Evolutionary conservation across 2,113 vertebrate species (phyloP), one percentile per base, ranked within the genome.

Genomic region (Tursiops truncatus): DNA sequence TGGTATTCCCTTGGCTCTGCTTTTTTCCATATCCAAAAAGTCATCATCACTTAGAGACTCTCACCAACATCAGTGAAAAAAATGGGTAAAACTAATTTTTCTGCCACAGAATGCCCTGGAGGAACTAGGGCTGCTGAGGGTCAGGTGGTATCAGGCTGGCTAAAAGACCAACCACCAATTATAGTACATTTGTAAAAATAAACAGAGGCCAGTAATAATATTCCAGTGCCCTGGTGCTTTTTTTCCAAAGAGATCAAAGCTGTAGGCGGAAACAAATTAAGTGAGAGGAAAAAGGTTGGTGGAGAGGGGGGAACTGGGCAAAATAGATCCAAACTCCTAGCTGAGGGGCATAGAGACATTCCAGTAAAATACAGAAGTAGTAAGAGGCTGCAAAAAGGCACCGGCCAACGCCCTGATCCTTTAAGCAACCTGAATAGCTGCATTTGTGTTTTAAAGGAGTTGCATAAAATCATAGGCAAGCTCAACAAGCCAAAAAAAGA

Each of bases 191-290:
- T 76, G 65, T 65, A 86, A 89, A 97, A 81, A 83, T 82, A 70
- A 93, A 44, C 53, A 84, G 80, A 91, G 86, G n/a, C 92, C 93
- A 81, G 67, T 58, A 60, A 80, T 71, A 91, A 89, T 60, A 91
- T 53, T 56, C 80, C n/a, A 38, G 82, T 10, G 65, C 65, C 58
- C 41, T 13, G 17, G 20, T n/a, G 60, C 56, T 86, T 83, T 88
- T 91, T 58, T 44, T 6, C 74, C 86, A 87, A 96, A 68, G 26
- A 93, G 47, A 95, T 94, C 93, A 97, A 98, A 97, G 93, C 31
- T 65, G 9, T 17, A 38, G 65, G 68, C 4, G 15, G 91, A 86
- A 93, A 70, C 60, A 81, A 91, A 94, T 53, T 71, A 85, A 91
- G 53, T 60, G 85, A 97, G 83, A 95, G 56, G 44, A 23, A 83